Evolutionary conservation across 2,113 vertebrate genomes (phyloP), one percentile per base, ranked within the genome.

Genomic region (Cyrtonyx montezumae): DNA sequence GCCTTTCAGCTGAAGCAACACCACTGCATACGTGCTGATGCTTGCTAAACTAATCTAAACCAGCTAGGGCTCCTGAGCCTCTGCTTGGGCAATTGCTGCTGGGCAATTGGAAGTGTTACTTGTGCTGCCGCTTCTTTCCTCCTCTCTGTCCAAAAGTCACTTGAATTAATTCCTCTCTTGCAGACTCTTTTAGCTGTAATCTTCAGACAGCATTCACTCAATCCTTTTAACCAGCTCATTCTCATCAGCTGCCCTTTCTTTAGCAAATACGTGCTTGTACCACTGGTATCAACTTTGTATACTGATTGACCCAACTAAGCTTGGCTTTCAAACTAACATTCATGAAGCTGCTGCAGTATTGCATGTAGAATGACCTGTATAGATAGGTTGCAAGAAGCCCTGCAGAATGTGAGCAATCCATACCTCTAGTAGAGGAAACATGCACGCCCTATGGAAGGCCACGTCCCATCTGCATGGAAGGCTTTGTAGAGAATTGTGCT

Each of bases 1-100:
- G 58, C 48, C 40, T 55, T 87, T 89, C 78, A 82, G 58, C 81
- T 95, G 96, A 87, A 91, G 87, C 81, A 95, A 91, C 58, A 77
- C 45, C 45, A 70, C 58, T 89, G 82, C 66, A 77, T 76, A 19
- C 75, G 58, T 22, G 75, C 46, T 66, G 36, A 7, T 84, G 79
- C 34, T 69, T 62, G 71, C 61, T 87, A 76, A 84, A 13, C 48
- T 88, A 46, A 95, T 79, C 79, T 67, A 88, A 90, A 90, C 73
- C 83, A 81, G 65, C 45, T 13, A 58, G n/a, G 25, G 65, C 66
- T 92, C 69, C 59, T 67, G 23, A 84, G 51, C 73, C 68, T 49
- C 46, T 71, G 21, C 68, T 78, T 77, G 77, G 73, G 32, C 71
- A 79, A 2, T 34, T 0, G 0, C 53, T 69, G 36, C 63, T 79